These are phyloP conservation scores for Propithecus deckenii DNA, from an alignment of 2,797 vertebrate genomes.

Conservation along the genomic window DNA sequence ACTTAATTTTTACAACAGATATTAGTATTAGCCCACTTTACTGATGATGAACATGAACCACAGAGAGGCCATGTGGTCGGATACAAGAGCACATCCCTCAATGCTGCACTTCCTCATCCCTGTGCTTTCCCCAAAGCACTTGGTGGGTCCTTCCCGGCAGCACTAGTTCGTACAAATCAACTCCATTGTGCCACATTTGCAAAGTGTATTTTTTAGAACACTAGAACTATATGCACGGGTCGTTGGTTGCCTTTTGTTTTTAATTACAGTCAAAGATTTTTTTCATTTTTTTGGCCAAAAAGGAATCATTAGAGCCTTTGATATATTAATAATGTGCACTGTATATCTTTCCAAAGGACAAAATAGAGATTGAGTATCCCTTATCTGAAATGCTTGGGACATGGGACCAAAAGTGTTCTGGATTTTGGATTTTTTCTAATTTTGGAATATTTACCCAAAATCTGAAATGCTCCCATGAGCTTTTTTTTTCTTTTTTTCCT, in stretches of 20 bases:
- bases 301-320: background rate
- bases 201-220: background rate
- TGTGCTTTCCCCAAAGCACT: background rate
- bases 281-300: background rate
- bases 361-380: no score
- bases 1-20: background rate
- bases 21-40: background rate
- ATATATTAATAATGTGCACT: no score
- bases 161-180: background rate
- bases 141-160: background rate
- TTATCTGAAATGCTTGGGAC: background rate
- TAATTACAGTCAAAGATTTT: background rate
- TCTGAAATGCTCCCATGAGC: no score
- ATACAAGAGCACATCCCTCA: no score
- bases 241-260: background rate
- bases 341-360: no score
- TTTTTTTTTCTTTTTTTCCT: rapidly evolving
- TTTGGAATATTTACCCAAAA: no score
- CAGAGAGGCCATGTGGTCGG: background rate
- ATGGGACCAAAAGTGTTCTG: no score
- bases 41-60: background rate
- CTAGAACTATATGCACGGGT: background rate
- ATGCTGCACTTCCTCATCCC: background rate
- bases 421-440: no score
- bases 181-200: background rate